phyloP scores from a whole-genome alignment of 2,113 vertebrate species.

The Myiozetetes cayanensis region DNA sequence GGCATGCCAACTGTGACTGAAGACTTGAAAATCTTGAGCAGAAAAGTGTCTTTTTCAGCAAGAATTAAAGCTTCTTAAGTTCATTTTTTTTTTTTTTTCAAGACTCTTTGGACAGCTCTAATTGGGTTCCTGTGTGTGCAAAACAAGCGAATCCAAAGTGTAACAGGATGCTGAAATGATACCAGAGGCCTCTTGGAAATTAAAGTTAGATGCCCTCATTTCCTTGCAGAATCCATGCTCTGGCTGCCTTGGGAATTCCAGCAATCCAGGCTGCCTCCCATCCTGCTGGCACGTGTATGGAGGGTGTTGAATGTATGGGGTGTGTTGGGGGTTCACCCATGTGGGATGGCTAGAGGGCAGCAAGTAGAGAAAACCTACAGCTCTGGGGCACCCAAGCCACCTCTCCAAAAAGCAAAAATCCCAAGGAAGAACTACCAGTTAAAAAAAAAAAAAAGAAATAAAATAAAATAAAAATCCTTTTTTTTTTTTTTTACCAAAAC shows the following conservation, averaged over 20 bases:
- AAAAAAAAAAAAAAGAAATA: too few species aligned
- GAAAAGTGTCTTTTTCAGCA: neutral
- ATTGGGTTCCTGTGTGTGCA: neutral
- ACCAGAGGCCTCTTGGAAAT: neutral
- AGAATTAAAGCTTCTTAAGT: constrained; percentile 20
- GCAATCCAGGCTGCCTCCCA: neutral
- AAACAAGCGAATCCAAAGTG: neutral
- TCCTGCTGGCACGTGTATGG: accelerated
- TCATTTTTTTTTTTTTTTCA: neutral
- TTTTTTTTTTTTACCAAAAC: neutral
- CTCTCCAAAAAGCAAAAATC: neutral
- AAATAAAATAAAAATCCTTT: too few species aligned
- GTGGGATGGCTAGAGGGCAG: neutral
- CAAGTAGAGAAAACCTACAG: too few species aligned
- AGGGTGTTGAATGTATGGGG: accelerated
- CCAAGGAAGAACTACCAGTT: neutral
- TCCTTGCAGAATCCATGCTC: neutral
- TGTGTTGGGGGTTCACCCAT: accelerated
- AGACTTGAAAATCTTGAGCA: neutral
- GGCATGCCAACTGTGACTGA: neutral
- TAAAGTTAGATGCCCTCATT: neutral
- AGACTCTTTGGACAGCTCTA: neutral
- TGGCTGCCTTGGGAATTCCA: neutral
- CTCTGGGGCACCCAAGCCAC: neutral
- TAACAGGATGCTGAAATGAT: neutral